Percentiles rank a stretch among this genome's conserved stretches.
Evolutionary conservation across 1,140 invertebrate genomes (phyloP).

Genomic region (Oryctes rhinoceros): DNA sequence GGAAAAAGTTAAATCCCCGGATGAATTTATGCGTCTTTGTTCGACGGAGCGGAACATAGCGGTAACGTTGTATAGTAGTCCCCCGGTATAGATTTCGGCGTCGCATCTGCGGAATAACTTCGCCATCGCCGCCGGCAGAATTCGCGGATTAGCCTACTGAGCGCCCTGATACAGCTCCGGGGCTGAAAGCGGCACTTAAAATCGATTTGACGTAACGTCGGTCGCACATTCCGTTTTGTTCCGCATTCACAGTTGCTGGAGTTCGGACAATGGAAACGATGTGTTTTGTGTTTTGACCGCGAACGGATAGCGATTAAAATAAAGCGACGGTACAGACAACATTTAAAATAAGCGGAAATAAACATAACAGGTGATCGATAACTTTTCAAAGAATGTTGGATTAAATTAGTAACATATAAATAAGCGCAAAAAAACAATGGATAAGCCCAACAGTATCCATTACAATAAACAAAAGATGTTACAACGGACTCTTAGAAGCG

Average conservation of each 20-base stretch:
- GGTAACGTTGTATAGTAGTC: too few species aligned
- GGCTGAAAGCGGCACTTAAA: conserved; percentile 10
- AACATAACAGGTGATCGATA: too few species aligned
- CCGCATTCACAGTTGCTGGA: background rate
- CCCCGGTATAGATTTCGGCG: background rate
- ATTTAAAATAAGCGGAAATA: too few species aligned
- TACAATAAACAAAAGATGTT: too few species aligned
- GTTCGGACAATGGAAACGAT: background rate
- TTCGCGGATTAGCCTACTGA: conserved; percentile 23
- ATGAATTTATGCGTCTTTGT: conserved; percentile 6
- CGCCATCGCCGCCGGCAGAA: background rate
- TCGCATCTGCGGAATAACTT: conserved; percentile 16
- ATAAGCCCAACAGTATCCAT: too few species aligned
- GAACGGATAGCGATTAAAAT: background rate
- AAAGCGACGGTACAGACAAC: too few species aligned
- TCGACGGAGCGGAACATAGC: background rate
- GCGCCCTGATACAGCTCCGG: conserved; percentile 9
- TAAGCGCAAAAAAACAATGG: too few species aligned
- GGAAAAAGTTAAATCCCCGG: conserved; percentile 12
- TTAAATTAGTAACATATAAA: too few species aligned
- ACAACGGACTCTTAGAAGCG: too few species aligned
- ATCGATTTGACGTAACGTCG: conserved; percentile 25
- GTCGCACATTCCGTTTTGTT: background rate
- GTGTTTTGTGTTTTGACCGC: background rate
- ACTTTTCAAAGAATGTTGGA: too few species aligned